Evolutionary conservation across 1,140 invertebrate genomes (phyloP).

Genomic region (Bicyclus anynana): DNA sequence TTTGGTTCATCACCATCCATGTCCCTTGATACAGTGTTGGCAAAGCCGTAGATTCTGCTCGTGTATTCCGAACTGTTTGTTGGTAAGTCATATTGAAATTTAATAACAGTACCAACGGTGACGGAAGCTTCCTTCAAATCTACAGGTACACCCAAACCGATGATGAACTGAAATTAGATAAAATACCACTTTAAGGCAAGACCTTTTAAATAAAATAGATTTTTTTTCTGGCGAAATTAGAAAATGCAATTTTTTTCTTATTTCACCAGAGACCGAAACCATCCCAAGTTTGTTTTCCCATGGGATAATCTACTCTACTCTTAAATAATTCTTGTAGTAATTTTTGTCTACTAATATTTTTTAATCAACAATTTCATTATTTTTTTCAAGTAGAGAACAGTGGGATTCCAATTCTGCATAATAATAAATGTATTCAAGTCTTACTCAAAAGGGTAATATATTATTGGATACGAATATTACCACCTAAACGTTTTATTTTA

Average conservation of each 20-base stretch:
- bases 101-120: slow-evolving; percentile 81
- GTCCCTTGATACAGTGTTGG: slow-evolving; percentile 60
- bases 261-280: too few relatives aligned
- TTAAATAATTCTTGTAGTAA: too few relatives aligned
- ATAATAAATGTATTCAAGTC: too few relatives aligned
- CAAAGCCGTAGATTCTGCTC: slow-evolving; percentile 77
- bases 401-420: too few relatives aligned
- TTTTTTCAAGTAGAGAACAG: too few relatives aligned
- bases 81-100: slow-evolving; percentile 80
- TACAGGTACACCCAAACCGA: slow-evolving; percentile 81
- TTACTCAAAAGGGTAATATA: too few relatives aligned
- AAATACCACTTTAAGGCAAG: not conserved
- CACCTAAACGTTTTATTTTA: slow-evolving; percentile 14
- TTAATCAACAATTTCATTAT: too few relatives aligned
- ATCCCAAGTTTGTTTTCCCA: too few relatives aligned
- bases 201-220: not conserved
- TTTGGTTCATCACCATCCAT: slow-evolving; percentile 40
- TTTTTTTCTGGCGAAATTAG: too few relatives aligned
- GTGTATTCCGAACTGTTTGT: slow-evolving; percentile 80
- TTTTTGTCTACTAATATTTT: too few relatives aligned
- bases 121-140: slow-evolving; percentile 80
- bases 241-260: too few relatives aligned
- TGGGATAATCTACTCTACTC: too few relatives aligned
- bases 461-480: not conserved
- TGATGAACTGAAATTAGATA: slow-evolving; percentile 77